Conservation (phyloP, 2,888 invertebrate species). For the Gryllus longicercus region DNA sequence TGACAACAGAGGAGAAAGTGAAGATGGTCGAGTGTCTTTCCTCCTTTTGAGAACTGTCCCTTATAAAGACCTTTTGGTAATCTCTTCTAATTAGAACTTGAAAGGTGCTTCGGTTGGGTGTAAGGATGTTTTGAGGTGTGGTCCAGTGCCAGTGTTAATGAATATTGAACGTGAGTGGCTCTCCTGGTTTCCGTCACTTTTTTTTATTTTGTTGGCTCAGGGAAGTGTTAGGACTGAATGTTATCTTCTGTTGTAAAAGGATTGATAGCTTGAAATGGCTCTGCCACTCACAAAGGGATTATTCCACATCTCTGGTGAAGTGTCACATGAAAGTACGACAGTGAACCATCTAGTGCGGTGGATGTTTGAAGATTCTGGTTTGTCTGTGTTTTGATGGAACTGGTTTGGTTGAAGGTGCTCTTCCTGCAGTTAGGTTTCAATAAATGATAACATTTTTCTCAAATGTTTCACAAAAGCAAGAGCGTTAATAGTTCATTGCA, state of each 20-base stretch:
- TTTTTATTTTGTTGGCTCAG: neutral
- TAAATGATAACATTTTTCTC: neutral
- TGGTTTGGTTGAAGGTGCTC: slow-evolving; percentile 26
- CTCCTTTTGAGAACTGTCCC: slow-evolving; percentile 10
- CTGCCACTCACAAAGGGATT: neutral
- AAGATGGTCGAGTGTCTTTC: slow-evolving; percentile 17
- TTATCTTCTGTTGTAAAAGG: neutral
- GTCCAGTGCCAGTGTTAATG: neutral
- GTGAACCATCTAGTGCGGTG: slow-evolving; percentile 26
- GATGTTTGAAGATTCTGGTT: slow-evolving; percentile 27
- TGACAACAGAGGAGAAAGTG: neutral
- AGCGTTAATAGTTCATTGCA: too few species aligned
- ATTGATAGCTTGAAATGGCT: neutral
- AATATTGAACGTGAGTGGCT: neutral
- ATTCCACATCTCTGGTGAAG: neutral
- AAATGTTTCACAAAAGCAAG: too few species aligned
- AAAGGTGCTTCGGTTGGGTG: neutral
- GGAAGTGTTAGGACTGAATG: neutral
- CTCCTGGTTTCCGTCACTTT: neutral
- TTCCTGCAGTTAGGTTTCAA: neutral
- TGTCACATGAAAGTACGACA: slow-evolving; percentile 22
- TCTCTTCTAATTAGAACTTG: neutral
- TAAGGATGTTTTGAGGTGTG: neutral
- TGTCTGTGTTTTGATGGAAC: slow-evolving; percentile 30
- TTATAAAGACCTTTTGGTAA: slow-evolving; percentile 17